Conservation (phyloP, 2,113 vertebrate species). For the Kryptolebias marmoratus region DNA sequence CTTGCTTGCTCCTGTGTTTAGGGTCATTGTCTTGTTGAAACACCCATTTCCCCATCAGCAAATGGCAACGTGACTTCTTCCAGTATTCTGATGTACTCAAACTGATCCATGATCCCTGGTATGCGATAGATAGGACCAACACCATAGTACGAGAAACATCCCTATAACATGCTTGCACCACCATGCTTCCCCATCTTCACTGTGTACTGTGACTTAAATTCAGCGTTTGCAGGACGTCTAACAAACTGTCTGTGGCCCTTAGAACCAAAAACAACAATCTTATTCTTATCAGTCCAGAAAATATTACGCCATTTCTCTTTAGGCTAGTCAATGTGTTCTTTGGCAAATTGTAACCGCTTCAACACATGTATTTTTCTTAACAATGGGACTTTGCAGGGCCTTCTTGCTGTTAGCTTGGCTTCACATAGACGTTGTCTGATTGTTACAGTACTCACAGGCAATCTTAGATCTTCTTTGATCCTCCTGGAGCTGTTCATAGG, state of each 20-base stretch:
- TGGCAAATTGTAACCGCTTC: neutral
- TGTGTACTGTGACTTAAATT: slow-evolving; percentile 2
- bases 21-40: neutral
- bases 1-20: no score
- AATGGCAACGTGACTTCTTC: slow-evolving; percentile 1
- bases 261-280: neutral
- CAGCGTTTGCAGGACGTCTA: no score
- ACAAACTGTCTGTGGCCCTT: neutral
- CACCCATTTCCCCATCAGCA: neutral
- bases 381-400: neutral
- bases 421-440: neutral
- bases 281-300: neutral
- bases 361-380: neutral
- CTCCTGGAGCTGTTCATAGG: neutral
- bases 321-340: neutral
- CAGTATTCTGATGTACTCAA: neutral
- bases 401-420: neutral
- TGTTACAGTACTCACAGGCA: no score
- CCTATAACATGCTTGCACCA: neutral
- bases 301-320: neutral
- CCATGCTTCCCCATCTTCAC: neutral
- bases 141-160: neutral
- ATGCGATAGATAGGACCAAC: slow-evolving; percentile 3
- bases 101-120: neutral
- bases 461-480: no score